Conservation (phyloP, 1,140 invertebrate genomes). For the Euschistus heros region DNA sequence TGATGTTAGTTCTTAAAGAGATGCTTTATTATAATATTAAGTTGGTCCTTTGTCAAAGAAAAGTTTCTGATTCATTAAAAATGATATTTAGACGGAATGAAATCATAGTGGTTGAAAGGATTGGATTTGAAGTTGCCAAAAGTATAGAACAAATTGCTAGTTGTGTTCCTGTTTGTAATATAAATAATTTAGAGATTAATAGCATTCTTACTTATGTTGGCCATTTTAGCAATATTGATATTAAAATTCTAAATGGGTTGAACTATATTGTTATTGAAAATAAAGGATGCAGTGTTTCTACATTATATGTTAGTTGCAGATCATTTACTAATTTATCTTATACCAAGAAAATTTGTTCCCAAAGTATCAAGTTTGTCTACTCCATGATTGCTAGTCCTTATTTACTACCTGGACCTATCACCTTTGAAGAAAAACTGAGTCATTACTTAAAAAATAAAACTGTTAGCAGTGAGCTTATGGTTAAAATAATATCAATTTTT, state of each 20-base stretch:
- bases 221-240: not conserved
- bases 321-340: not conserved
- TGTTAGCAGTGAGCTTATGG: too few relatives aligned
- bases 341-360: not conserved
- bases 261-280: not conserved
- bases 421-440: not conserved
- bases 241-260: too few relatives aligned
- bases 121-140: not conserved
- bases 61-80: not conserved
- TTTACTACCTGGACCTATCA: not conserved
- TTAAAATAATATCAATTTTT: too few relatives aligned
- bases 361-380: not conserved
- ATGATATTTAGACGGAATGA: not conserved
- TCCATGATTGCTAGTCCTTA: not conserved
- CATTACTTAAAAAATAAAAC: too few relatives aligned
- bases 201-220: not conserved
- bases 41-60: not conserved
- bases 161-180: not conserved
- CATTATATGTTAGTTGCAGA: not conserved
- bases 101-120: not conserved
- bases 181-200: not conserved
- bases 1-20: not conserved
- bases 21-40: not conserved
- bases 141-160: not conserved
- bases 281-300: not conserved